Evolutionary conservation across 1,140 invertebrate genomes (phyloP).

Genomic region (Acyrthosiphon pisum): DNA sequence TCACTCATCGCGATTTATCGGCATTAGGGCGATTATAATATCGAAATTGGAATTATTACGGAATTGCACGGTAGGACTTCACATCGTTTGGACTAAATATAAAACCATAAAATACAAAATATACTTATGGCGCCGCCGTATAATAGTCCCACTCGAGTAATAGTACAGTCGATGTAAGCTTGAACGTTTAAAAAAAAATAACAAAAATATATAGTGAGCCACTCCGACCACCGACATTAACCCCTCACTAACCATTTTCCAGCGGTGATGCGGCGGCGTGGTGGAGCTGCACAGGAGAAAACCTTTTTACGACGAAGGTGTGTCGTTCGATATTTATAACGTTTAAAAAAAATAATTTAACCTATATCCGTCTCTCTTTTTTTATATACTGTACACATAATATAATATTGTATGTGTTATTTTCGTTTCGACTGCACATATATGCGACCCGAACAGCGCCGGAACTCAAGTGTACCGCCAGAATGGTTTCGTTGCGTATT

Average conservation of each 20-base stretch:
- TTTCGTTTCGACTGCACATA: neutral
- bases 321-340: slow-evolving; percentile 17
- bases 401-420: neutral
- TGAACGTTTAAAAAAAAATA: neutral
- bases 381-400: neutral
- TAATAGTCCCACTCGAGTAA: neutral
- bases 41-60: neutral
- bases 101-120: neutral
- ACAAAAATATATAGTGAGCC: neutral
- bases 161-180: neutral
- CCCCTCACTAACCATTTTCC: too few species aligned
- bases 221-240: too few species aligned
- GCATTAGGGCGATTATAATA: neutral
- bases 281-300: neutral
- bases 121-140: neutral
- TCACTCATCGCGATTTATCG: neutral
- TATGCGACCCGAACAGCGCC: neutral
- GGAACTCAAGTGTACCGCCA: neutral
- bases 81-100: neutral
- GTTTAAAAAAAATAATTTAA: slow-evolving; percentile 6
- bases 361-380: neutral
- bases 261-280: too few species aligned
- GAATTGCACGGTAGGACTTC: neutral
- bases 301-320: slow-evolving; percentile 11
- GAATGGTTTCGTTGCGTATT: neutral